A percentile compares a stretch with the other conserved stretches of the same genome.
These are phyloP conservation scores for Drosophila pseudoananassae DNA, from an alignment of 1,140 invertebrate genomes.

Conservation along the genomic window DNA sequence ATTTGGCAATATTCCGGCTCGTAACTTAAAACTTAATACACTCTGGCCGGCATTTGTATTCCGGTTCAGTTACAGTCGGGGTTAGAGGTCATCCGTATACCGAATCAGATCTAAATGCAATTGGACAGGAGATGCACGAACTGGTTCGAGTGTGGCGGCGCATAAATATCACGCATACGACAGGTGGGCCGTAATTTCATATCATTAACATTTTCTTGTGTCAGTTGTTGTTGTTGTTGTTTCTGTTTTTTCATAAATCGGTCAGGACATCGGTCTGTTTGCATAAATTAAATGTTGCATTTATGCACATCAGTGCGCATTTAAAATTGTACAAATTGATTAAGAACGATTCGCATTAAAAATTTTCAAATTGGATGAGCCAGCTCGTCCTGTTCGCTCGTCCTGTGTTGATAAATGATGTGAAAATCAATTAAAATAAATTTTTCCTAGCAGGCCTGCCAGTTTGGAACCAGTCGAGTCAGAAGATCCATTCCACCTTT, in stretches of 20 bases:
- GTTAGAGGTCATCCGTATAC: not conserved
- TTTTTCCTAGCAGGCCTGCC: constrained; percentile 44
- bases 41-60: too few relatives aligned
- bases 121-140: too few relatives aligned
- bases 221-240: not conserved
- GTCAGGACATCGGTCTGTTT: too few relatives aligned
- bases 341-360: constrained; percentile 62
- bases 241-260: constrained; percentile 41
- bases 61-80: too few relatives aligned
- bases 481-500: too few relatives aligned
- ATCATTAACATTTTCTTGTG: constrained; percentile 24
- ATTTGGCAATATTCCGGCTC: not conserved
- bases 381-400: constrained; percentile 3
- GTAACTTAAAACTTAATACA: constrained; percentile 30
- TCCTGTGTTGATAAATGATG: constrained; percentile 66
- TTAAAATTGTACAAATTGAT: constrained; percentile 75
- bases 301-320: constrained; percentile 71
- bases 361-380: constrained; percentile 58
- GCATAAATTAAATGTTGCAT: constrained; percentile 75
- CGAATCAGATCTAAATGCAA: too few relatives aligned
- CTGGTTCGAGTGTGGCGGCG: not conserved
- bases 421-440: constrained; percentile 78
- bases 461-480: not conserved
- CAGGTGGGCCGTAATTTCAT: constrained; percentile 24
- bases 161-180: constrained; percentile 37